A percentile compares a stretch with the other conserved stretches of the same genome.
Evolutionary conservation across 2,797 vertebrate species (phyloP).

Genomic region (Leptoclinus maculatus): DNA sequence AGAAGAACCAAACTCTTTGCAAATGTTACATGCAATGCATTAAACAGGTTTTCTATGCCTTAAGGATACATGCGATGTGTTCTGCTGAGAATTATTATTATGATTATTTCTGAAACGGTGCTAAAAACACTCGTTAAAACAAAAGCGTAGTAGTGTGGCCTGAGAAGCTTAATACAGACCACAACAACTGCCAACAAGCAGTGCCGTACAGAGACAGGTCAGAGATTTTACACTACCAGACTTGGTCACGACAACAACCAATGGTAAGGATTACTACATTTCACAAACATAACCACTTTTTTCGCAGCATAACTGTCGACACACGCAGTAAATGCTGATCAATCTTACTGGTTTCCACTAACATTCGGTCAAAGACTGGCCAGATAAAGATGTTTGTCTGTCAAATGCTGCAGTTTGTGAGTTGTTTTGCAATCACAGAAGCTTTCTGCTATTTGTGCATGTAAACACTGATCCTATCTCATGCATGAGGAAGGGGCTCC

Average conservation of each 20-base stretch:
- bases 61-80: neutral
- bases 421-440: conserved; percentile 49
- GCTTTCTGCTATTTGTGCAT: conserved; percentile 65
- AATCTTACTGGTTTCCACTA: neutral
- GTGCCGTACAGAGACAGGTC: neutral
- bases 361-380: neutral
- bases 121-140: no score
- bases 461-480: conserved; percentile 79
- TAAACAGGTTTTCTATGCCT: conserved; percentile 5
- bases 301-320: neutral
- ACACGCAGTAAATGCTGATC: neutral
- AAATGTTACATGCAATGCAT: neutral
- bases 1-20: neutral
- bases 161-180: neutral
- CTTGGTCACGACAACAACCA: neutral
- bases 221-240: neutral
- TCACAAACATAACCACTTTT: neutral
- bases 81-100: no score
- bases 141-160: neutral
- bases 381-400: neutral
- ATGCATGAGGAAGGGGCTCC: conserved; percentile 69
- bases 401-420: conserved; percentile 18
- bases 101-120: no score
- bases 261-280: neutral
- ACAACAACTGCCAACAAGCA: neutral